Evolutionary conservation across 2,888 invertebrate genomes (phyloP), one percentile per base, ranked within the genome.

Genomic region (Dynastes hyllus): DNA sequence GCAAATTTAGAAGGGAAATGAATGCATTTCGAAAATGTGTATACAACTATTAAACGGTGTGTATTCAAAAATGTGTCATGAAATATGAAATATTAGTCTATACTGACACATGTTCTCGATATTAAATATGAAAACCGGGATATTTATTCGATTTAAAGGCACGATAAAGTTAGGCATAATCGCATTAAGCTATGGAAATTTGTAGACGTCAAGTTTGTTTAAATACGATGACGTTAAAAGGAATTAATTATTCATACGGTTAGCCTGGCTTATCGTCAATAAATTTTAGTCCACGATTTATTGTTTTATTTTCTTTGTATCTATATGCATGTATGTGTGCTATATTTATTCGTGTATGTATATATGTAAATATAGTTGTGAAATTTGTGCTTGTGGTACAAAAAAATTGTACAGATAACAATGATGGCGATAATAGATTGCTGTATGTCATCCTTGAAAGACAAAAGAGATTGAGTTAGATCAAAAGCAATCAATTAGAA

Each of bases 231-330:
- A 67, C 16, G 22, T n/a, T 29, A 27, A 29, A 11, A 70, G 67
- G n/a, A 70, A 70, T 70, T 70, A 70, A 53, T 70, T 70, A 70
- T 70, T 70, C 69, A 70, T 70, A 32, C 69, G 27, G 29, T n/a
- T 16, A 53, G 69, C 27, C 29, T 22, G 29, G 51, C 29, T 70
- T 51, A 53, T 53, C 29, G 4, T 27, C 32, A 70, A 53, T 70
- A 53, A 51, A 70, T 53, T 70, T 70, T n/a, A 70, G 45, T 70
- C n/a, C 16, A 1, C n/a, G 53, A 53, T 53, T 53, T 53, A n/a
- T 53, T 45, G 45, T 8, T 11, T 5, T 16, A 66, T 53, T 1
- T 66, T 16, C 40, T 40, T 66, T 66, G 66, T 16, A 3, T 53
- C 1, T 45, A 45, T 45, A 45, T 45, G 11, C 8, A 11, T 45